These are phyloP conservation scores for Brotula barbata DNA, from an alignment of 2,797 vertebrate species.

Conservation along the genomic window DNA sequence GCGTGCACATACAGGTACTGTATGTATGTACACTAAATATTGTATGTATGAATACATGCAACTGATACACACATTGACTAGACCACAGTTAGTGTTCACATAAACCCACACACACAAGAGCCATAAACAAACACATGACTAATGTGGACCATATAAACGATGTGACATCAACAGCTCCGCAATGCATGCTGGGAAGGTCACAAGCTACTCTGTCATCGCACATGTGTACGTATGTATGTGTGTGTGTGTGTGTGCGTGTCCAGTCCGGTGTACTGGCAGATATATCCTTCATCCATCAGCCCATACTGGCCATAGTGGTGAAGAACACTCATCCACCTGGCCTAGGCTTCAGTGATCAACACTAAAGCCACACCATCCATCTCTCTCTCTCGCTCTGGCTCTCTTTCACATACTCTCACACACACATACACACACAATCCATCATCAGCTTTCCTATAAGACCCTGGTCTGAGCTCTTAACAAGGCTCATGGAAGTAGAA, in stretches of 20 bases:
- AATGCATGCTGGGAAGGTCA: constrained; percentile 80
- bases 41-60: too few relatives aligned
- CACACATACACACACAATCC: constrained; percentile 37
- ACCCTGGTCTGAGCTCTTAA: constrained; percentile 25
- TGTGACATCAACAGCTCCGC: constrained; percentile 74
- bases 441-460: constrained; percentile 49
- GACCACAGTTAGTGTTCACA: background rate
- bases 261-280: constrained; percentile 73
- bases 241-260: constrained; percentile 46
- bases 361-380: constrained; percentile 63
- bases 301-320: constrained; percentile 69
- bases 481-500: constrained; percentile 36
- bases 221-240: constrained; percentile 26
- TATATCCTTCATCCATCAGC: constrained; percentile 80
- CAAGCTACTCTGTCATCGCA: constrained; percentile 75
- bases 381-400: constrained; percentile 3
- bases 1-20: background rate
- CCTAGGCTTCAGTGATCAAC: constrained; percentile 71
- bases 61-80: too few relatives aligned
- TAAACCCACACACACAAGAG: constrained; percentile 28
- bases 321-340: constrained; percentile 74
- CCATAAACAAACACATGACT: constrained; percentile 83
- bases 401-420: constrained; percentile 25
- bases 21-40: too few relatives aligned
- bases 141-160: constrained; percentile 88